Conservation (phyloP, 2,888 invertebrate species). For the Chelonus formosanus region DNA sequence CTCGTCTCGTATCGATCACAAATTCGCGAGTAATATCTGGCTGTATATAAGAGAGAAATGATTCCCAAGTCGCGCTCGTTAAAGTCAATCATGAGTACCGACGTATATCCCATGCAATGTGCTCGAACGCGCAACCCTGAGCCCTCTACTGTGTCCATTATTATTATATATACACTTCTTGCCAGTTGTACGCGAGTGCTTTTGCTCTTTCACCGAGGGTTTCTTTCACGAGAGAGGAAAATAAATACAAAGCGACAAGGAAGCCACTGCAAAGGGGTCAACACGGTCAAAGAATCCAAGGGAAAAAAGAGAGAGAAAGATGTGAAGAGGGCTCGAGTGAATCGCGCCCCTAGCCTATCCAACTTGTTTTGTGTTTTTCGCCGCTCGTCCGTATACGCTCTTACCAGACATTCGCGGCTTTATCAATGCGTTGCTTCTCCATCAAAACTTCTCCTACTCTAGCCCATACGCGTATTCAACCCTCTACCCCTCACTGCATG, state of each 20-base stretch:
- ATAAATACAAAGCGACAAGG: slow-evolving; percentile 21
- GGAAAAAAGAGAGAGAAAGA: slow-evolving; percentile 12
- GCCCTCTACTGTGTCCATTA: slow-evolving; percentile 18
- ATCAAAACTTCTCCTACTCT: neutral
- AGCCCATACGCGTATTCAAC: slow-evolving; percentile 11
- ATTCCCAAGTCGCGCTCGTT: slow-evolving; percentile 33
- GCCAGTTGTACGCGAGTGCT: slow-evolving; percentile 8
- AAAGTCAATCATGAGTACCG: slow-evolving; percentile 32
- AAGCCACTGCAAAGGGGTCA: slow-evolving; percentile 27
- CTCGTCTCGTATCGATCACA: slow-evolving; percentile 35
- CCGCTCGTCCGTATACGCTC: slow-evolving; percentile 27
- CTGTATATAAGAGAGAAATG: slow-evolving; percentile 16
- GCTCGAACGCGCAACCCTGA: slow-evolving; percentile 22
- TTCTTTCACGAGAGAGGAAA: slow-evolving; percentile 9
- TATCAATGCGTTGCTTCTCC: slow-evolving; percentile 10
- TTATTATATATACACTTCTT: slow-evolving; percentile 23
- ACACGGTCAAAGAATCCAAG: slow-evolving; percentile 31
- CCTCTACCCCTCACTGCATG: slow-evolving; percentile 35
- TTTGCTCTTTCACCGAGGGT: slow-evolving; percentile 5
- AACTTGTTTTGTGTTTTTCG: slow-evolving; percentile 34
- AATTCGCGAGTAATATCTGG: slow-evolving; percentile 27
- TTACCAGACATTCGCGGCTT: slow-evolving; percentile 27
- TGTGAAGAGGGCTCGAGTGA: slow-evolving; percentile 13
- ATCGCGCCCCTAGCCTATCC: slow-evolving; percentile 19
- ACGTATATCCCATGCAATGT: slow-evolving; percentile 6